Evolutionary conservation across 1,140 invertebrate genomes (phyloP).

Genomic region (Homarus americanus): DNA sequence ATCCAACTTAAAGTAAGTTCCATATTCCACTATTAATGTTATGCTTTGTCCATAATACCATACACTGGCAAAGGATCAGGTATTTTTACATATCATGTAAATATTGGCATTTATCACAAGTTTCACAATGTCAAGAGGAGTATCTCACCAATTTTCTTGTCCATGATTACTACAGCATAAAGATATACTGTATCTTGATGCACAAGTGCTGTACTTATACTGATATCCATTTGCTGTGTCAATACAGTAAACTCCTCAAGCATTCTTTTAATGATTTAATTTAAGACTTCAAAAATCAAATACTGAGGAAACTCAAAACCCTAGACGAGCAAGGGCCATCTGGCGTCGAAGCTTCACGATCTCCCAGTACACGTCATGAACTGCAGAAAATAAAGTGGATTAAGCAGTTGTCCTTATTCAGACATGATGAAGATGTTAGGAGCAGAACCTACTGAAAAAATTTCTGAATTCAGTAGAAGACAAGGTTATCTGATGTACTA

Average conservation of each 20-base stretch:
- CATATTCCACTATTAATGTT: too few relatives aligned
- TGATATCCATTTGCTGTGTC: not conserved
- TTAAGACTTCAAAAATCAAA: not conserved
- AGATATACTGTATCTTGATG: not conserved
- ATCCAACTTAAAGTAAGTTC: not conserved
- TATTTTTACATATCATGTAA: not conserved
- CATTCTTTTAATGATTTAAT: not conserved
- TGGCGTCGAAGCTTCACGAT: slow-evolving; percentile 85
- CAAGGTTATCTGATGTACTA: too few relatives aligned
- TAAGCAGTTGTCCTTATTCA: not conserved
- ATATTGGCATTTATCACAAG: not conserved
- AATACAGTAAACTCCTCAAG: not conserved
- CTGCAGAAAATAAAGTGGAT: slow-evolving; percentile 79
- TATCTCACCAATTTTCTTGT: not conserved
- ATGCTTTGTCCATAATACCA: too few relatives aligned
- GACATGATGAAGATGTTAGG: too few relatives aligned
- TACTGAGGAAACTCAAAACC: slow-evolving; percentile 77
- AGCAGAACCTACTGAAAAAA: too few relatives aligned
- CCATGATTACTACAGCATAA: not conserved
- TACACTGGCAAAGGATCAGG: not conserved
- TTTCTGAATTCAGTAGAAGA: too few relatives aligned
- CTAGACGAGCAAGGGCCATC: slow-evolving; percentile 87
- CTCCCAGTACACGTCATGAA: slow-evolving; percentile 88
- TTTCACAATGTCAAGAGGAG: slow-evolving; percentile 1
- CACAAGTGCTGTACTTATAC: not conserved